A percentile compares a stretch with the other conserved stretches of the same genome.
phyloP scores from a whole-genome alignment of 2,113 vertebrate species.

The Hippocampus zosterae region DNA sequence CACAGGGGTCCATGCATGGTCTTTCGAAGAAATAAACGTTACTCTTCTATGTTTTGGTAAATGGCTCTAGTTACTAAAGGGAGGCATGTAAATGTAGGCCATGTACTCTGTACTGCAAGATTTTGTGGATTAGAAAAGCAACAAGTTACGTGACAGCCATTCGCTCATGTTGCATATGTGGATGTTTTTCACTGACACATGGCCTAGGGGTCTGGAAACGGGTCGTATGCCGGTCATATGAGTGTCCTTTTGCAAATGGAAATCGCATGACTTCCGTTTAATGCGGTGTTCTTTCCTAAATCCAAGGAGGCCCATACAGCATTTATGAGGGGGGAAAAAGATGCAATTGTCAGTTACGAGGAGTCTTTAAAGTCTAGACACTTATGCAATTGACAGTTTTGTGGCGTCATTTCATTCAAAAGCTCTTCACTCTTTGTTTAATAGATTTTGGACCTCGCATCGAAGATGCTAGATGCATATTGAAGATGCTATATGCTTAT shows the following conservation, averaged over 20 bases:
- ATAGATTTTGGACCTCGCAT: too few relatives aligned
- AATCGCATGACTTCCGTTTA: conserved; percentile 11
- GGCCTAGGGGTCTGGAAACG: background rate
- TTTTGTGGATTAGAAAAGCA: background rate
- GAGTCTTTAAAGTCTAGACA: too few relatives aligned
- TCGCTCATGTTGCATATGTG: conserved; percentile 4
- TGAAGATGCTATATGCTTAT: too few relatives aligned
- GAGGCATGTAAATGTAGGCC: background rate
- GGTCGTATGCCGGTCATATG: background rate
- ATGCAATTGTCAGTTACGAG: too few relatives aligned
- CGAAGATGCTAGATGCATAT: too few relatives aligned
- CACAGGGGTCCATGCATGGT: background rate
- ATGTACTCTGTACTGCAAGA: background rate
- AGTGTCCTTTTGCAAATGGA: background rate
- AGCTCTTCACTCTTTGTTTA: too few relatives aligned
- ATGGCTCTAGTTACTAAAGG: background rate
- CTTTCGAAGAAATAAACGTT: background rate
- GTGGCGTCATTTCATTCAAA: too few relatives aligned
- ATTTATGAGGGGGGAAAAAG: too few relatives aligned
- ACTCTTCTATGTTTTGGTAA: background rate
- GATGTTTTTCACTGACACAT: conserved; percentile 19
- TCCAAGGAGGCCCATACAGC: too few relatives aligned
- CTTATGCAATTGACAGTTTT: too few relatives aligned
- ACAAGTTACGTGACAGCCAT: background rate
- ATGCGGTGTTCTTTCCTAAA: too few relatives aligned